These are phyloP conservation scores for Coptodon bakossiorum DNA, from an alignment of 2,113 vertebrate species.

Conservation along the genomic window DNA sequence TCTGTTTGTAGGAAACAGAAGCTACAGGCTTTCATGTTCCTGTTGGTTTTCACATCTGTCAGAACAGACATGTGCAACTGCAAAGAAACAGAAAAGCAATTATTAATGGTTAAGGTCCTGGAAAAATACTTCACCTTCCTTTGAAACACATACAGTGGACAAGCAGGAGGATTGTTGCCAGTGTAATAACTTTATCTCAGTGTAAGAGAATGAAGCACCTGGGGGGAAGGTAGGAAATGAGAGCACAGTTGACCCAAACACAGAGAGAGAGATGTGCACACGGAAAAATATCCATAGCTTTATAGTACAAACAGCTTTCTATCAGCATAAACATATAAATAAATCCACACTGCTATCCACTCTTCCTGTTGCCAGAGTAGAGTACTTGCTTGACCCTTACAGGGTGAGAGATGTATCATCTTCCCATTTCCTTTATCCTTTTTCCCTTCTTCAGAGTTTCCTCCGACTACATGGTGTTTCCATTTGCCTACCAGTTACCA, in stretches of 20 bases:
- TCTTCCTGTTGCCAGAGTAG: background rate
- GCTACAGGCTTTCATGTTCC: background rate
- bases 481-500: slow-evolving; percentile 35
- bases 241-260: slow-evolving; percentile 33
- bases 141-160: background rate
- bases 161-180: slow-evolving; percentile 4
- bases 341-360: background rate
- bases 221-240: slow-evolving; percentile 32
- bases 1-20: background rate
- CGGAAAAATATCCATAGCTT: background rate
- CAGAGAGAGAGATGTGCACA: background rate
- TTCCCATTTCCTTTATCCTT: background rate
- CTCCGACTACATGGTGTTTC: background rate
- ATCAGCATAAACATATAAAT: background rate
- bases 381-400: background rate
- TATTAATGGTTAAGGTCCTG: background rate
- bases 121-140: background rate
- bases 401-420: background rate
- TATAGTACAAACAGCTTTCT: background rate
- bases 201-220: slow-evolving; percentile 27
- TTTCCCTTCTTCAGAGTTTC: background rate
- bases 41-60: background rate
- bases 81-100: background rate
- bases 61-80: background rate
- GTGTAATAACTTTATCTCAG: slow-evolving; percentile 64